These are phyloP conservation scores for Rhingia rostrata DNA, from an alignment of 2,888 invertebrate species.

Conservation along the genomic window DNA sequence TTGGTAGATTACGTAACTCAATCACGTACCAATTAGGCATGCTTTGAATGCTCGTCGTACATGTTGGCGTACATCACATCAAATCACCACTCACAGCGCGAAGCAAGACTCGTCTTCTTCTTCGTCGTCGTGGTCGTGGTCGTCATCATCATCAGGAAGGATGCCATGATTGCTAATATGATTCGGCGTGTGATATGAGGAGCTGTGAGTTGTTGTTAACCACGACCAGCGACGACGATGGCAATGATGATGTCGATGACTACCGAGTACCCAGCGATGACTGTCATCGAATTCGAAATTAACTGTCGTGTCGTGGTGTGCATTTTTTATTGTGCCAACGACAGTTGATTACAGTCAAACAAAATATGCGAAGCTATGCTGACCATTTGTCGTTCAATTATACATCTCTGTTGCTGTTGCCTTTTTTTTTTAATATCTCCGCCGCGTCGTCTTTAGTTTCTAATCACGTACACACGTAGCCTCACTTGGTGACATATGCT, in stretches of 20 bases:
- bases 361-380: conserved; percentile 68
- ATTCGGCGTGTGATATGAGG: conserved; percentile 69
- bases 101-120: neutral
- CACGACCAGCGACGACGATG: conserved; percentile 31
- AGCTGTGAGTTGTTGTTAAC: conserved; percentile 60
- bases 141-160: neutral
- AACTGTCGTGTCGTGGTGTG: conserved; percentile 56
- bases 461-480: conserved; percentile 57
- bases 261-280: conserved; percentile 44
- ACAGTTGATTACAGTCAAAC: conserved; percentile 64
- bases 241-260: conserved; percentile 32
- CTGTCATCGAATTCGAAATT: conserved; percentile 72
- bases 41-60: conserved; percentile 64
- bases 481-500: conserved; percentile 45
- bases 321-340: conserved; percentile 46
- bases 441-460: conserved; percentile 22
- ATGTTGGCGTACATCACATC: conserved; percentile 52
- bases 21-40: conserved; percentile 73
- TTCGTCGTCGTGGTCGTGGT: conserved; percentile 25
- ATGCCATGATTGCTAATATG: conserved; percentile 59
- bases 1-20: conserved; percentile 45
- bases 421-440: conserved; percentile 16
- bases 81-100: conserved; percentile 9
- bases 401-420: conserved; percentile 27
- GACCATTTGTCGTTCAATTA: conserved; percentile 72